phyloP scores from a whole-genome alignment of 2,797 vertebrate genomes.

The Helostoma temminkii region DNA sequence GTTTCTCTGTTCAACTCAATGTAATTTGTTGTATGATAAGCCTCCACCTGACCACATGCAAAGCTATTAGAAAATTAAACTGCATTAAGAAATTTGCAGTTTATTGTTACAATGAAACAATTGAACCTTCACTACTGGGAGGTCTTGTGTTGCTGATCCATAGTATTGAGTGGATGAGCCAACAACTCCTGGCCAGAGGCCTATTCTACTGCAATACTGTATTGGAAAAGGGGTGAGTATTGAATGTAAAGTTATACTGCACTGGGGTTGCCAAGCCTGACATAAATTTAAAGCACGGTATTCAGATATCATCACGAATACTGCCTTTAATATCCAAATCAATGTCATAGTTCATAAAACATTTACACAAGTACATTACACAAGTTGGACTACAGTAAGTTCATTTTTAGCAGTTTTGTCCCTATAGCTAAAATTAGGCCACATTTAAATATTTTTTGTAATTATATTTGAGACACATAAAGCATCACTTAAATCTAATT shows the following conservation, averaged over 20 bases:
- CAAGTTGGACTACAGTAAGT: conserved; percentile 21
- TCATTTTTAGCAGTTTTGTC: conserved; percentile 32
- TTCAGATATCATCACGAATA: conserved; percentile 46
- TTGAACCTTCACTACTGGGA: conserved; percentile 21
- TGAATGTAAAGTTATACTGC: conserved; percentile 58
- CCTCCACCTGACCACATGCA: background rate
- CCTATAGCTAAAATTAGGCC: conserved; percentile 10
- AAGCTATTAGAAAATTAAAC: background rate
- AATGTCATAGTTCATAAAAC: conserved; percentile 56
- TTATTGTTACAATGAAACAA: conserved; percentile 15
- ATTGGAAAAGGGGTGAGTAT: conserved; percentile 55
- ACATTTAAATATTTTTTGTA: conserved; percentile 8
- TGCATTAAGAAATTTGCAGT: background rate
- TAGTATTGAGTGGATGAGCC: conserved; percentile 50
- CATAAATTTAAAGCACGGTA: conserved; percentile 44
- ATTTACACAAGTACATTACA: conserved; percentile 28
- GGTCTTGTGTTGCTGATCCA: conserved; percentile 53
- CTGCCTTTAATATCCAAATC: conserved; percentile 49
- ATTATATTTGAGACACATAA: conserved; percentile 44
- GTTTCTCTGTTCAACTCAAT: background rate
- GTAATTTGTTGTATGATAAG: conserved; percentile 5
- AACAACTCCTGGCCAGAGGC: conserved; percentile 48
- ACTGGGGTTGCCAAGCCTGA: conserved; percentile 52
- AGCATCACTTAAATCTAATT: conserved; percentile 54
- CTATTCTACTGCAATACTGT: conserved; percentile 36